A percentile compares a stretch with the other conserved stretches of the same genome.
Evolutionary conservation across 2,888 invertebrate species (phyloP).

Genomic region (Palloptera scutellata): DNA sequence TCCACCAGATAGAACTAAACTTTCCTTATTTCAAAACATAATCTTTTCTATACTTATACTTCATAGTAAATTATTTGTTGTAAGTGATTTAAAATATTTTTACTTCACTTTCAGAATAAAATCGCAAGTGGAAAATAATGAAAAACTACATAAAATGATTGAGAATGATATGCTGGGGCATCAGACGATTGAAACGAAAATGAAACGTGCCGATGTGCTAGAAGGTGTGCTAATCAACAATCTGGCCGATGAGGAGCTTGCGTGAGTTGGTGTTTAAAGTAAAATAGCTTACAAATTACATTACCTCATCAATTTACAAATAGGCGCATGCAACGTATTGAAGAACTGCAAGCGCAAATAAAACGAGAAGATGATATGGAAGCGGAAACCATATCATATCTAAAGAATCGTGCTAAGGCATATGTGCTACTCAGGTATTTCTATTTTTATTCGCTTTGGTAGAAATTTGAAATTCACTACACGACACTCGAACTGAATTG

Average conservation of each 20-base stretch:
- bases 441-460: neutral
- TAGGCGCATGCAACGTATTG: constrained; percentile 53
- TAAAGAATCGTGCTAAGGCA: constrained; percentile 52
- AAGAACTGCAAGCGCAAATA: constrained; percentile 46
- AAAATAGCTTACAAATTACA: no score
- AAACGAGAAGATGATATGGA: constrained; percentile 42
- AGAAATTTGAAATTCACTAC: neutral
- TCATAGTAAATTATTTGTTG: constrained; percentile 1
- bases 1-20: no score
- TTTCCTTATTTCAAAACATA: neutral
- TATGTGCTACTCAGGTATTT: constrained; percentile 55
- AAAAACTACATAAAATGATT: constrained; percentile 53
- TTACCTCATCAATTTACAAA: neutral
- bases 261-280: constrained; percentile 46
- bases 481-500: no score
- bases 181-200: constrained; percentile 51
- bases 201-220: constrained; percentile 51
- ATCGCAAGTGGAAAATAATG: constrained; percentile 56
- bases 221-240: constrained; percentile 55
- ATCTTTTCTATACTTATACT: neutral
- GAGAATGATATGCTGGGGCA: constrained; percentile 52
- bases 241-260: constrained; percentile 55
- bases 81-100: neutral
- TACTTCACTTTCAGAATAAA: constrained; percentile 50
- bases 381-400: constrained; percentile 38